A percentile compares a stretch with the other conserved stretches of the same genome.
Conservation (phyloP, 2,113 vertebrate species). For the Lampris megalopsis region DNA sequence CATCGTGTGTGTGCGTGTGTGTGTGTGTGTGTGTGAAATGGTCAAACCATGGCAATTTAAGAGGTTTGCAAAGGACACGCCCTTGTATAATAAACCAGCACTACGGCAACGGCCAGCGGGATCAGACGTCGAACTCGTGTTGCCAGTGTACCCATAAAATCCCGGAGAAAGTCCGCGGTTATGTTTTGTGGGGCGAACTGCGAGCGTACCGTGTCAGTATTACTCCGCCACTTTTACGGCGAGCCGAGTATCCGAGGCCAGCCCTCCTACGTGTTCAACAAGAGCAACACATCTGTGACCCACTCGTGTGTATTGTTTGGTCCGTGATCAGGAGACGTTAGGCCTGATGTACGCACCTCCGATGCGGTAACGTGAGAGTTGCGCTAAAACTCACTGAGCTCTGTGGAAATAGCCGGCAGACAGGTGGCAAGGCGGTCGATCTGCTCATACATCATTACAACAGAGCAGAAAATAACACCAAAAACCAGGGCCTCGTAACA, state of each 20-base stretch:
- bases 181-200: constrained; percentile 21
- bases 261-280: background rate
- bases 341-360: constrained; percentile 18
- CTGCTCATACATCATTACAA: constrained; percentile 47
- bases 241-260: constrained; percentile 11
- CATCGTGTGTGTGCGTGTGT: constrained; percentile 35
- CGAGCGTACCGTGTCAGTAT: constrained; percentile 33
- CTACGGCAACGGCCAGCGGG: constrained; percentile 66
- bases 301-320: constrained; percentile 13
- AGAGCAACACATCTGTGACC: background rate
- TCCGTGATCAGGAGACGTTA: constrained; percentile 3
- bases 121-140: constrained; percentile 19
- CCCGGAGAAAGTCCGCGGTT: constrained; percentile 38
- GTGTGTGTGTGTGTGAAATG: constrained; percentile 62
- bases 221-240: background rate
- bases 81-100: constrained; percentile 74
- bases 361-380: constrained; percentile 60
- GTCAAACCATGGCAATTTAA: constrained; percentile 67
- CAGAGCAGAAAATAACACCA: constrained; percentile 63
- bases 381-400: constrained; percentile 41
- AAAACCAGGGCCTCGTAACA: constrained; percentile 29
- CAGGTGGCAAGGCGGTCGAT: constrained; percentile 64
- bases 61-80: constrained; percentile 67
- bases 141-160: constrained; percentile 29
- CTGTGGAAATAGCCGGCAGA: constrained; percentile 66